Evolutionary conservation across 2,888 invertebrate genomes (phyloP).

Genomic region (Drosophila sordidula): DNA sequence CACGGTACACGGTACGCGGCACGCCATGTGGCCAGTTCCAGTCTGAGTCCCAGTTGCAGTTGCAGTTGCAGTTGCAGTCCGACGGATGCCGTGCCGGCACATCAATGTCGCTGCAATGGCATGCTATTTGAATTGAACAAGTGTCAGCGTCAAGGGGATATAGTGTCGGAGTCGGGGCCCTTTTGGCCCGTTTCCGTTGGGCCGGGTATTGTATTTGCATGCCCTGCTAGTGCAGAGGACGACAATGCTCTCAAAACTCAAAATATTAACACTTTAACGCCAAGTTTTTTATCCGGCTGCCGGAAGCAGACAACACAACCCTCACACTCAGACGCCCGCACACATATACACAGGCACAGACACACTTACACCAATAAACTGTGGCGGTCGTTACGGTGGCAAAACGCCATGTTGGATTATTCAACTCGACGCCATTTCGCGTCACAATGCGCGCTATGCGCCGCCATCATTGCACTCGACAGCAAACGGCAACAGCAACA

Average conservation of each 20-base stretch:
- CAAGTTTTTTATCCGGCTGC: conserved; percentile 80
- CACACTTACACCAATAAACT: conserved; percentile 45
- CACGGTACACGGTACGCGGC: conserved; percentile 49
- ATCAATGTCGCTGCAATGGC: conserved; percentile 74
- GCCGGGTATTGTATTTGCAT: conserved; percentile 57
- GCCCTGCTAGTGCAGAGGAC: conserved; percentile 55
- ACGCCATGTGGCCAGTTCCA: conserved; percentile 26
- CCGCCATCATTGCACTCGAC: conserved; percentile 81
- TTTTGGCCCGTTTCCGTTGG: conserved; percentile 24
- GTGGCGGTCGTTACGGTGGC: conserved; percentile 70
- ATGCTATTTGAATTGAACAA: conserved; percentile 80
- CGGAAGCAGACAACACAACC: conserved; percentile 79
- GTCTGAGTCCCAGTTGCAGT: conserved; percentile 33
- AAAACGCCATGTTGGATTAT: conserved; percentile 79
- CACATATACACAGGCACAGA: conserved; percentile 9
- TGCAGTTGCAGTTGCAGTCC: conserved; percentile 25
- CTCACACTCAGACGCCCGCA: conserved; percentile 30
- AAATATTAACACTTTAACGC: conserved; percentile 79
- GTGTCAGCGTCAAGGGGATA: conserved; percentile 78
- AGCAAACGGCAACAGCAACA: conserved; percentile 51
- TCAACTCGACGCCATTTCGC: conserved; percentile 81
- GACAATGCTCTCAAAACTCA: conserved; percentile 78
- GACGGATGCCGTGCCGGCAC: conserved; percentile 76
- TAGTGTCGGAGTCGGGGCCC: conserved; percentile 34
- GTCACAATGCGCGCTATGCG: conserved; percentile 79